Evolutionary conservation across 2,113 vertebrate species (phyloP).

Genomic region (Osmerus mordax): DNA sequence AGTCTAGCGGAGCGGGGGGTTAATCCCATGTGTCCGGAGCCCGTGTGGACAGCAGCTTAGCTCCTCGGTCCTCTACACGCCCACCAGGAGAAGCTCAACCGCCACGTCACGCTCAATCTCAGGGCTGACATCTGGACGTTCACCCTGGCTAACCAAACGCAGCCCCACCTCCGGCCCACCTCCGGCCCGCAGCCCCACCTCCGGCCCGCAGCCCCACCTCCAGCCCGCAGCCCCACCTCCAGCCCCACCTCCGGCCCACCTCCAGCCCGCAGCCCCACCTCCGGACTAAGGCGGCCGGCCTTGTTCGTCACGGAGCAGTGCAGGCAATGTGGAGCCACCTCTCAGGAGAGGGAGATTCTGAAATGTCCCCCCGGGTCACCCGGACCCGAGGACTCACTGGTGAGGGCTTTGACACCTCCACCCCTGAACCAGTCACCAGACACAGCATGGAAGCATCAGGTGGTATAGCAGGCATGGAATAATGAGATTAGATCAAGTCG

Average conservation of each 20-base stretch:
- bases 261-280: conserved; percentile 23
- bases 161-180: conserved; percentile 30
- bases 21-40: conserved; percentile 61
- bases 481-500: conserved; percentile 41
- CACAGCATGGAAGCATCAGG: conserved; percentile 1
- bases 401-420: too few species aligned
- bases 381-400: too few species aligned
- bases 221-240: conserved; percentile 23
- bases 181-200: conserved; percentile 19
- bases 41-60: conserved; percentile 60
- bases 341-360: background rate
- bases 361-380: too few species aligned
- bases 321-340: background rate
- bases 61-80: conserved; percentile 36
- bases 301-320: conserved; percentile 51
- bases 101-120: conserved; percentile 66
- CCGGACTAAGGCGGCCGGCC: background rate
- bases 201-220: conserved; percentile 22
- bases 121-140: conserved; percentile 68
- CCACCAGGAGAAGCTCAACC: conserved; percentile 55
- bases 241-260: conserved; percentile 15
- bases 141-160: conserved; percentile 63
- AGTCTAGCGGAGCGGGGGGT: conserved; percentile 33
- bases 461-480: conserved; percentile 27
- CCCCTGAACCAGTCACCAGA: too few species aligned